phyloP scores from a whole-genome alignment of 2,113 vertebrate species.

The Cebidichthys violaceus region DNA sequence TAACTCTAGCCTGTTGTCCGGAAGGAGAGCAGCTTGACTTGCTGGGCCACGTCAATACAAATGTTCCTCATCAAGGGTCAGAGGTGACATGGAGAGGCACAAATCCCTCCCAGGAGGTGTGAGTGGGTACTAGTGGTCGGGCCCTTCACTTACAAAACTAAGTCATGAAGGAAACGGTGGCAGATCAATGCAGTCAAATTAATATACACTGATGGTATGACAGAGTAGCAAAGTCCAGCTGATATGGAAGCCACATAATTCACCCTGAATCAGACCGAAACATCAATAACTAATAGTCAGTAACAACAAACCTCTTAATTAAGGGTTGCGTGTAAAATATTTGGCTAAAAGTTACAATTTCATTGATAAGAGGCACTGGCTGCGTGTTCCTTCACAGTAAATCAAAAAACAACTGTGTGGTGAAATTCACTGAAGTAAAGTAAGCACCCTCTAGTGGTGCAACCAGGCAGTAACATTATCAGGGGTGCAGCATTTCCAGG shows the following conservation, averaged over 20 bases:
- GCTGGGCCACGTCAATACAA: constrained; percentile 45
- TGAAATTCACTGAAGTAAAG: not conserved
- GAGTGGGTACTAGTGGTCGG: constrained; percentile 16
- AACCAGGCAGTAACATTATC: not conserved
- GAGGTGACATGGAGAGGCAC: constrained; percentile 50
- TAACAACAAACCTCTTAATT: constrained; percentile 14
- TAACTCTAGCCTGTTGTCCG: constrained; percentile 21
- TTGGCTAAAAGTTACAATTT: not conserved
- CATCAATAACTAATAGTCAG: constrained; percentile 30
- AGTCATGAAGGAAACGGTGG: constrained; percentile 37
- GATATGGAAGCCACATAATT: constrained; percentile 1
- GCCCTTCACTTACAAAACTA: constrained; percentile 35
- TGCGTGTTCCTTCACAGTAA: not conserved
- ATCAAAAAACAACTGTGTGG: not conserved
- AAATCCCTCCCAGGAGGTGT: constrained; percentile 32
- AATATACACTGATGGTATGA: constrained; percentile 18
- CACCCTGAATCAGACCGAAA: constrained; percentile 6
- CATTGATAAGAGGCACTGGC: not conserved
- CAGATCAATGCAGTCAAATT: constrained; percentile 31
- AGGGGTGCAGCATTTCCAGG: not conserved
- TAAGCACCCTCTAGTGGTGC: constrained; percentile 48
- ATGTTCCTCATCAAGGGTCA: constrained; percentile 61
- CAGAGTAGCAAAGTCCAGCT: not conserved
- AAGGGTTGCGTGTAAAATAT: not conserved
- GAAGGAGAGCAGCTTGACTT: constrained; percentile 31